phyloP scores from a whole-genome alignment of 2,797 vertebrate genomes.

The Columba guinea region DNA sequence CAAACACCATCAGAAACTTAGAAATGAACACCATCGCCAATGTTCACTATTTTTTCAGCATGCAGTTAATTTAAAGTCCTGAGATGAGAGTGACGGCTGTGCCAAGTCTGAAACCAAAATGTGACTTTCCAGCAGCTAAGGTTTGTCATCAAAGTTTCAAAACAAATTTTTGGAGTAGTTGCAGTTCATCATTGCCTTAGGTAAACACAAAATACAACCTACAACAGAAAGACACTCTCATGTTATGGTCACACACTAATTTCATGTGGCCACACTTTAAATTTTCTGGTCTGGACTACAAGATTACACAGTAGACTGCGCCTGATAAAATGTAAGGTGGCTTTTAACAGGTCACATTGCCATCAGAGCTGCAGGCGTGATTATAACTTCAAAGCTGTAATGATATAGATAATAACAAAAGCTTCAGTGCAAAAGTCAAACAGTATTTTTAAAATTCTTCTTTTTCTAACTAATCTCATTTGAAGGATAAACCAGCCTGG shows the following conservation, averaged over 20 bases:
- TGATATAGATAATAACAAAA: background rate
- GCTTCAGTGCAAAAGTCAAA: background rate
- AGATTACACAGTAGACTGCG: background rate
- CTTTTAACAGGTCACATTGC: background rate
- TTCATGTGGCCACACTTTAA: background rate
- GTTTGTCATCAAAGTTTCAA: background rate
- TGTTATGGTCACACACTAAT: background rate
- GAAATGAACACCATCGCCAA: background rate
- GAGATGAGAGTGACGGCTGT: background rate
- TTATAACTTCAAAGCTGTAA: background rate
- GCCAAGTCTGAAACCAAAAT: background rate
- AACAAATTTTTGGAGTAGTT: background rate
- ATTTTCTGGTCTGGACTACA: background rate
- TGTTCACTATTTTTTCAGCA: background rate
- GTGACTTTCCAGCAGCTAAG: background rate
- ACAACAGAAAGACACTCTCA: background rate
- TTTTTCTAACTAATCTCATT: background rate
- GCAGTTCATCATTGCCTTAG: background rate
- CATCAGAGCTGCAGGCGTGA: background rate
- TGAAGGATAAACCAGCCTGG: background rate
- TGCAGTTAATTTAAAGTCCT: background rate
- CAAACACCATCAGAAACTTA: background rate
- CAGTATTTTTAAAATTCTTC: background rate
- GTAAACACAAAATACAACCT: background rate
- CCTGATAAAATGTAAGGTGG: background rate